Conservation (phyloP, 37 sponge, comb jelly and placozoan genomes). For the Bolinopsis microptera region DNA sequence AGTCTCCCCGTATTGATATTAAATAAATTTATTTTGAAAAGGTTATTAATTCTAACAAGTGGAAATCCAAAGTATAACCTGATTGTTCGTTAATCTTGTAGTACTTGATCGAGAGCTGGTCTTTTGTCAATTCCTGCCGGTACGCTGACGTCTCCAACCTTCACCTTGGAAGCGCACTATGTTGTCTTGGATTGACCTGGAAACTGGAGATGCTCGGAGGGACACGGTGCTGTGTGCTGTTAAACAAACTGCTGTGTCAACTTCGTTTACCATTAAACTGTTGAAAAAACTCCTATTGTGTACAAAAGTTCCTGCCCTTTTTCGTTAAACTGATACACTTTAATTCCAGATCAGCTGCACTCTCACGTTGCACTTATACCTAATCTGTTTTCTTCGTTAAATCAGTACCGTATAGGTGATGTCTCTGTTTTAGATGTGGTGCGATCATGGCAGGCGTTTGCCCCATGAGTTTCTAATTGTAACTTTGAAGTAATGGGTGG, state of each 20-base stretch:
- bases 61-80: no score
- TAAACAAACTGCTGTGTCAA: not conserved
- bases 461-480: not conserved
- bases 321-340: no score
- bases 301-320: not conserved
- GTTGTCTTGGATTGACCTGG: not conserved
- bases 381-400: not conserved
- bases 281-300: not conserved
- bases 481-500: not conserved
- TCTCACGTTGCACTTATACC: not conserved
- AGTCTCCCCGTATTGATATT: no score
- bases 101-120: constrained; percentile 11
- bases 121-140: not conserved
- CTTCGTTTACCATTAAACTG: not conserved
- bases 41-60: no score
- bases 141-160: not conserved
- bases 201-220: not conserved
- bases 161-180: not conserved
- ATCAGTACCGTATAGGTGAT: not conserved
- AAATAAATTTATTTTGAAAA: no score
- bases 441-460: not conserved
- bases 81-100: not conserved
- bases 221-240: not conserved
- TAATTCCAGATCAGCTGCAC: not conserved
- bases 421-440: not conserved